These are phyloP conservation scores for Nicator chloris DNA, from an alignment of 2,113 vertebrate species.

Conservation along the genomic window DNA sequence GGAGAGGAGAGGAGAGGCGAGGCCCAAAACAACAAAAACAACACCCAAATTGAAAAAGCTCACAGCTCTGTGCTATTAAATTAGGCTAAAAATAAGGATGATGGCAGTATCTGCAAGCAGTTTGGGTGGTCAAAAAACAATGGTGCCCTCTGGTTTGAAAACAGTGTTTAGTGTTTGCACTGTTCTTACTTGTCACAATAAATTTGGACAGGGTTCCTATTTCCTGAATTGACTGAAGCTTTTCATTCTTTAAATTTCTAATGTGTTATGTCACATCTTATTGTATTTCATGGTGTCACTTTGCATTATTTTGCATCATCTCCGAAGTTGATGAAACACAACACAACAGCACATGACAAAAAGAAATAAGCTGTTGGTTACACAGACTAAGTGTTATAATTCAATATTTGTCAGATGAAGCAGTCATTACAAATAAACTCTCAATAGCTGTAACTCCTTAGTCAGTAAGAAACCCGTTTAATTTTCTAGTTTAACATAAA, in stretches of 20 bases:
- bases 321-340: constrained; percentile 28
- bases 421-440: neutral
- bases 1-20: neutral
- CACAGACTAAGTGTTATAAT: neutral
- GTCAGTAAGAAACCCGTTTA: neutral
- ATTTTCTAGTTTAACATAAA: neutral
- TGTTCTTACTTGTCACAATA: constrained; percentile 43
- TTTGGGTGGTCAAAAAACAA: constrained; percentile 44
- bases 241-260: constrained; percentile 61
- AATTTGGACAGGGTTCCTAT: constrained; percentile 25
- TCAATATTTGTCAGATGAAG: neutral
- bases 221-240: constrained; percentile 48
- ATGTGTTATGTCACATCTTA: constrained; percentile 56
- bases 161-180: constrained; percentile 24
- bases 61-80: neutral
- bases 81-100: constrained; percentile 46
- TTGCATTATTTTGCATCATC: constrained; percentile 18
- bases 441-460: neutral
- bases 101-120: constrained; percentile 37
- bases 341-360: constrained; percentile 25
- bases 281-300: constrained; percentile 43
- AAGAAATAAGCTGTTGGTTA: neutral
- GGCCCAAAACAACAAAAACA: constrained; percentile 1
- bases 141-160: constrained; percentile 51
- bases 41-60: neutral